These are phyloP conservation scores for Drosophila ohnishii DNA, from an alignment of 1,140 invertebrate genomes.

Conservation along the genomic window DNA sequence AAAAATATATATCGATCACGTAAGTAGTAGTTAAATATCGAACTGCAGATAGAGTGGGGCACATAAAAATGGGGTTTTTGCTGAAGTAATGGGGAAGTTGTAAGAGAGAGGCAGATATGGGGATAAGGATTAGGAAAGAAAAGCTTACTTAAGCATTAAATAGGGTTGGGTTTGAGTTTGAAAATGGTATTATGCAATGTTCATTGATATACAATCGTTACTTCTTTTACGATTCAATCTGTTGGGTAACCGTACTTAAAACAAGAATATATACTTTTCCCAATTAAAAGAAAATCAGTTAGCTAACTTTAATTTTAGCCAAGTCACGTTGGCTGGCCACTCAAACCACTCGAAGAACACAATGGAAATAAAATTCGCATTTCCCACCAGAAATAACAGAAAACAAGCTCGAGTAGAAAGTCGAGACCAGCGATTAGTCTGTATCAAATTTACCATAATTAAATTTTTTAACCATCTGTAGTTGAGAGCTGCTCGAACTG, in stretches of 20 bases:
- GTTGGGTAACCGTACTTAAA: not conserved
- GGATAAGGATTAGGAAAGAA: not conserved
- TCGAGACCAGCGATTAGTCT: slow-evolving; percentile 18
- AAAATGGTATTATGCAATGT: not conserved
- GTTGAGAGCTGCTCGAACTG: slow-evolving; percentile 17
- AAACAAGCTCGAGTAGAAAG: slow-evolving; percentile 31
- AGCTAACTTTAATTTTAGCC: not conserved
- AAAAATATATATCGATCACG: slow-evolving; percentile 30
- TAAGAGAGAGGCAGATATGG: slow-evolving; percentile 9
- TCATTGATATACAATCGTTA: not conserved
- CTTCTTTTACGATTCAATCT: not conserved
- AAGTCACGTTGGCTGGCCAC: slow-evolving; percentile 12
- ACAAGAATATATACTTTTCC: not conserved
- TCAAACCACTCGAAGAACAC: slow-evolving; percentile 11
- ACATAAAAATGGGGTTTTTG: slow-evolving; percentile 7
- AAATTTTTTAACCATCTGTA: slow-evolving; percentile 36
- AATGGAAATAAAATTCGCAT: slow-evolving; percentile 19
- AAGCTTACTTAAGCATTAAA: slow-evolving; percentile 16
- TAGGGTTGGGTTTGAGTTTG: not conserved
- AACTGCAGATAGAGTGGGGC: slow-evolving; percentile 15
- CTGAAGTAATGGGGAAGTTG: slow-evolving; percentile 3
- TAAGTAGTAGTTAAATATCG: slow-evolving; percentile 43
- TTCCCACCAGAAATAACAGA: slow-evolving; percentile 16
- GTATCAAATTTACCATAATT: slow-evolving; percentile 39
- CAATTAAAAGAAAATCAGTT: slow-evolving; percentile 12